Conservation (phyloP, 2,113 vertebrate genomes). For the Heterotilapia buettikoferi region DNA sequence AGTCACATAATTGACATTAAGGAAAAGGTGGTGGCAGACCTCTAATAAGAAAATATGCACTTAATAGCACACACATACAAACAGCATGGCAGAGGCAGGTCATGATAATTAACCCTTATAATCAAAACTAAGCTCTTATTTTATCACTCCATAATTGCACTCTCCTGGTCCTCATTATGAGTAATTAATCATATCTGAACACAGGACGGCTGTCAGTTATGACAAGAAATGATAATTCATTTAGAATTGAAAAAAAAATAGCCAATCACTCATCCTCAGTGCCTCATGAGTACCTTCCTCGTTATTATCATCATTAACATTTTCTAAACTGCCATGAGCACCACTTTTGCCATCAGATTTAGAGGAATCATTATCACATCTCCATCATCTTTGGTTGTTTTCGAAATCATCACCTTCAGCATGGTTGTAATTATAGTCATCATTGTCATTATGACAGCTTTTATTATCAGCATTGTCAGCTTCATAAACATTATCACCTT, state of each 20-base stretch:
- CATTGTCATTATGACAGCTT: neutral
- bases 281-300: neutral
- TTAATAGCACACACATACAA: neutral
- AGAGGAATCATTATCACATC: neutral
- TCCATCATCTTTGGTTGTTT: neutral
- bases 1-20: constrained; percentile 29
- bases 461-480: neutral
- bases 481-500: neutral
- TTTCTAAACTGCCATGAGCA: neutral
- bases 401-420: neutral
- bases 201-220: constrained; percentile 47
- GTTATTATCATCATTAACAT: neutral
- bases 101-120: constrained; percentile 64
- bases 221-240: constrained; percentile 42
- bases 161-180: constrained; percentile 56
- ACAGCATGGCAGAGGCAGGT: constrained; percentile 9
- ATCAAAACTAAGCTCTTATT: constrained; percentile 37
- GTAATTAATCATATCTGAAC: constrained; percentile 63
- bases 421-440: neutral
- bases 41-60: neutral
- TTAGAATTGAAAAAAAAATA: neutral
- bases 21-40: neutral
- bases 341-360: neutral
- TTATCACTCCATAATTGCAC: constrained; percentile 65
- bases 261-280: neutral